phyloP scores from a whole-genome alignment of 2,113 vertebrate genomes.

The Scartelaos histophorus region DNA sequence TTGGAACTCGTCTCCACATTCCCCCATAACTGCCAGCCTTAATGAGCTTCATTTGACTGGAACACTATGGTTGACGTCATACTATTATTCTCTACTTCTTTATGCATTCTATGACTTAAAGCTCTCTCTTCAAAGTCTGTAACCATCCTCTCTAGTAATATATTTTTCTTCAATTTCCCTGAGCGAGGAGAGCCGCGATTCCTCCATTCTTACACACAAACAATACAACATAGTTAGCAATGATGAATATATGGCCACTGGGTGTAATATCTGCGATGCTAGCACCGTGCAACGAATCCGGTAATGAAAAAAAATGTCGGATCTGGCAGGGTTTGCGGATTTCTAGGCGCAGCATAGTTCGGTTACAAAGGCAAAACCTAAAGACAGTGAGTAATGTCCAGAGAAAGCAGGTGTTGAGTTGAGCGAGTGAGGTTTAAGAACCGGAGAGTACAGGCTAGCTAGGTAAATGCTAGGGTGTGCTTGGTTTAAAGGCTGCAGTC shows the following conservation, averaged over 20 bases:
- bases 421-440: background rate
- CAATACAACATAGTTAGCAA: slow-evolving; percentile 54
- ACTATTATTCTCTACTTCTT: too few species aligned
- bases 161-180: slow-evolving; percentile 16
- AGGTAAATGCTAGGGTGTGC: slow-evolving; percentile 1
- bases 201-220: slow-evolving; percentile 45
- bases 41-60: too few species aligned
- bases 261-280: slow-evolving; percentile 55
- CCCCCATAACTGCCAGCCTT: too few species aligned
- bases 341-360: background rate
- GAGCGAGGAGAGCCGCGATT: slow-evolving; percentile 23
- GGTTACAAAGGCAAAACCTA: background rate
- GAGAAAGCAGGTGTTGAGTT: slow-evolving; percentile 8
- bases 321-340: slow-evolving; percentile 1
- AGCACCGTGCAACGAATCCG: slow-evolving; percentile 11
- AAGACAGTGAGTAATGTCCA: background rate
- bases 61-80: too few species aligned
- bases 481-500: slow-evolving; percentile 6
- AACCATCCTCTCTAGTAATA: slow-evolving; percentile 43
- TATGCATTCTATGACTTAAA: too few species aligned
- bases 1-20: too few species aligned
- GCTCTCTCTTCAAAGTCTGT: slow-evolving; percentile 42
- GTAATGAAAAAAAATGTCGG: slow-evolving; percentile 7
- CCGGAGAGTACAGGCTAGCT: background rate
- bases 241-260: slow-evolving; percentile 55